Conservation (phyloP, 1,140 invertebrate species). For the Elymnias hypermnestra region DNA sequence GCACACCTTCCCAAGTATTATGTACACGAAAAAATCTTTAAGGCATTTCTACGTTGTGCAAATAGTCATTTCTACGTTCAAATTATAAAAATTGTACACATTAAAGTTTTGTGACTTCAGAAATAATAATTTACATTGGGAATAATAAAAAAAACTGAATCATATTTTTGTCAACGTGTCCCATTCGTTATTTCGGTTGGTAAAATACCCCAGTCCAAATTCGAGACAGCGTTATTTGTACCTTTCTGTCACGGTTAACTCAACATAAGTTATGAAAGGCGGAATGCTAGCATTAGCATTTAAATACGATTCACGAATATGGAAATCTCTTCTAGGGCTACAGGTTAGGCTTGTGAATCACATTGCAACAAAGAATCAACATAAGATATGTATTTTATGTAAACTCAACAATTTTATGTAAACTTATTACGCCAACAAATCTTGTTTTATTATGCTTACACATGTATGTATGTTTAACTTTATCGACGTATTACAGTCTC, state of each 20-base stretch:
- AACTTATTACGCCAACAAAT: conserved; percentile 5
- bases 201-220: conserved; percentile 49
- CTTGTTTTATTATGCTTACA: conserved; percentile 6
- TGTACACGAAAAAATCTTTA: too few species aligned
- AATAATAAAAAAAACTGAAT: too few species aligned
- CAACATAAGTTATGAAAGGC: conserved; percentile 28
- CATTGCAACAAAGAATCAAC: conserved; percentile 4
- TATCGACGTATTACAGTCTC: conserved; percentile 46
- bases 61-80: too few species aligned
- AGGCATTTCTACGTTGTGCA: too few species aligned
- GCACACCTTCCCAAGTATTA: conserved; percentile 21
- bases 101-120: too few species aligned
- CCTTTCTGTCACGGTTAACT: conserved; percentile 38
- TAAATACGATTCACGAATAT: conserved; percentile 18
- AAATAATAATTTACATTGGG: too few species aligned
- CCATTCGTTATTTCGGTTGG: conserved; percentile 33
- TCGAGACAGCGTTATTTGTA: conserved; percentile 47
- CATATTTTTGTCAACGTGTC: background rate
- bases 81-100: too few species aligned
- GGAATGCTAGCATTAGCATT: conserved; percentile 27
- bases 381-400: conserved; percentile 1
- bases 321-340: conserved; percentile 14
- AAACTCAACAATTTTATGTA: conserved; percentile 4
- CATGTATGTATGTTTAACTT: conserved; percentile 9
- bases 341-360: conserved; percentile 9